Evolutionary conservation across 37 sponge, comb jelly and placozoan genomes (phyloP).

Genomic region (Lycopodina hypogea): DNA sequence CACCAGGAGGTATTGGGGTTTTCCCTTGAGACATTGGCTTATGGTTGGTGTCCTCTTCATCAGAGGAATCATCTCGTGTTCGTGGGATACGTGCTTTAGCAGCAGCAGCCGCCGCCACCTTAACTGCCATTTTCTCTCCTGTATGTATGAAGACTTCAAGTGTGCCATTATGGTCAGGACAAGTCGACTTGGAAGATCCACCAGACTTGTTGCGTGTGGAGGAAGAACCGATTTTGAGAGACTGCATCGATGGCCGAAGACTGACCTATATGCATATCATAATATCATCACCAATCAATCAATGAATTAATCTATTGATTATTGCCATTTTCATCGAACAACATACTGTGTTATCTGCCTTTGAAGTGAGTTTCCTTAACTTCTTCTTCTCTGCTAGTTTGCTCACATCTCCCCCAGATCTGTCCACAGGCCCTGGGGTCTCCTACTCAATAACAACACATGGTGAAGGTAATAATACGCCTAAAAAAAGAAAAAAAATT

Average conservation of each 20-base stretch:
- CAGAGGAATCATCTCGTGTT: constrained; percentile 65
- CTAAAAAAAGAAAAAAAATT: too few relatives aligned
- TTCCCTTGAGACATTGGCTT: not conserved
- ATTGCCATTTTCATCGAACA: not conserved
- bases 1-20: not conserved
- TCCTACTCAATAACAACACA: not conserved
- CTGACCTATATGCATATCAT: constrained; percentile 36
- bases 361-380: constrained; percentile 1
- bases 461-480: too few relatives aligned
- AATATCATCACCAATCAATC: not conserved
- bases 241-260: constrained; percentile 47
- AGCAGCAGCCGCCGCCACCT: not conserved
- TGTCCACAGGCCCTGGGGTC: not conserved
- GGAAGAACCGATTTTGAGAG: constrained; percentile 39
- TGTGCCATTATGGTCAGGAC: not conserved
- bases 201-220: not conserved
- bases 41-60: constrained; percentile 24
- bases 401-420: not conserved
- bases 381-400: constrained; percentile 16
- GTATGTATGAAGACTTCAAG: not conserved
- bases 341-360: constrained; percentile 16
- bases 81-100: constrained; percentile 13
- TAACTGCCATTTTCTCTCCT: not conserved
- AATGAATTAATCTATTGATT: too few relatives aligned
- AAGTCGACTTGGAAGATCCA: not conserved